Percentiles rank a stretch among this genome's conserved stretches.
phyloP scores from a whole-genome alignment of 2,113 vertebrate genomes.

The Nannospalax galili region DNA sequence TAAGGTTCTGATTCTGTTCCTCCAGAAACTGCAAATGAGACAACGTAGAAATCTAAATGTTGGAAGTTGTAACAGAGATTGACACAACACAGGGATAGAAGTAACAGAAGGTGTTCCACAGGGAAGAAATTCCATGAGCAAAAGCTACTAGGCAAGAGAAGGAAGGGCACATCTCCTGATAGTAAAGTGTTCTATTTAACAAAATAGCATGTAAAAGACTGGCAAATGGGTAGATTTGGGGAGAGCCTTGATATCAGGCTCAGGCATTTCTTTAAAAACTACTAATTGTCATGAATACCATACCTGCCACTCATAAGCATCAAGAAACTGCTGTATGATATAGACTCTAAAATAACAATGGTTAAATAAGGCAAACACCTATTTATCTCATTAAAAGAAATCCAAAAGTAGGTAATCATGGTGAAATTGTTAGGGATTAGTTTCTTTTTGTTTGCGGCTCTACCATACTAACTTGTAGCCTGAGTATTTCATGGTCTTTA shows the following conservation, averaged over 20 bases:
- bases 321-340: not conserved
- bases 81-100: not conserved
- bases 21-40: not conserved
- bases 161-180: not conserved
- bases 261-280: conserved; percentile 52
- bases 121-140: not conserved
- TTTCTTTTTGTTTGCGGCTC: conserved; percentile 39
- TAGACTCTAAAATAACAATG: conserved; percentile 5
- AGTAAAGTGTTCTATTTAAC: not conserved
- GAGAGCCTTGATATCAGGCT: conserved; percentile 32
- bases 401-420: not conserved
- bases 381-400: conserved; percentile 44
- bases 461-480: conserved; percentile 1
- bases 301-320: conserved; percentile 1
- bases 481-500: conserved; percentile 12
- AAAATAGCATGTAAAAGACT: not conserved
- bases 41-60: conserved; percentile 18
- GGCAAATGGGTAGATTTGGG: not conserved
- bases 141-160: conserved; percentile 37
- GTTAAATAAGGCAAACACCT: conserved; percentile 14
- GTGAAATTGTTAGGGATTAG: not conserved
- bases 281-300: conserved; percentile 39
- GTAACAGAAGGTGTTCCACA: not conserved
- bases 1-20: conserved; percentile 36
- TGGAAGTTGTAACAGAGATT: not conserved